Evolutionary conservation across 2,797 vertebrate genomes (phyloP).

Genomic region (Decapterus maruadsi): DNA sequence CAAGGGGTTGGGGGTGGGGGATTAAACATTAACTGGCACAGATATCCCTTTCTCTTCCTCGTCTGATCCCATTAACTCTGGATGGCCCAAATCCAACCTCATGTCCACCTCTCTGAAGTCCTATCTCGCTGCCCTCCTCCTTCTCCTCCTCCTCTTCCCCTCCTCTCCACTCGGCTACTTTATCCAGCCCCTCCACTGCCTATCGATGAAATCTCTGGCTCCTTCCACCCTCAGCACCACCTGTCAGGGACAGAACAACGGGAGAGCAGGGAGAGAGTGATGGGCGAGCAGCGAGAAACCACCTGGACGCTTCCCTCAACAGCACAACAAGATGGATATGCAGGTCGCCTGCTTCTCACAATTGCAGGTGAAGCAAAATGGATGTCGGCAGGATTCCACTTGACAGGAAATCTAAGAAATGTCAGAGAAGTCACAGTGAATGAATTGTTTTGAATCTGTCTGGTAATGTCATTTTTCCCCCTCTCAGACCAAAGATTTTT

Average conservation of each 20-base stretch:
- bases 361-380: conserved; percentile 69
- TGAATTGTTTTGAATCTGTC: conserved; percentile 73
- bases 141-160: not conserved
- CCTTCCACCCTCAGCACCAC: conserved; percentile 58
- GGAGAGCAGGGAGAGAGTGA: conserved; percentile 63
- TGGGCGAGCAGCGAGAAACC: conserved; percentile 69
- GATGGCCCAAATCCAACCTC: conserved; percentile 66
- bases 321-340: conserved; percentile 72
- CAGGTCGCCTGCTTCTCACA: conserved; percentile 65
- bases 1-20: conserved; percentile 61
- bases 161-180: conserved; percentile 35
- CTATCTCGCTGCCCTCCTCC: conserved; percentile 26
- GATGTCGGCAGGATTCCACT: conserved; percentile 68
- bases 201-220: conserved; percentile 56
- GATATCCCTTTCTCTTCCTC: conserved; percentile 78
- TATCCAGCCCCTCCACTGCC: conserved; percentile 37
- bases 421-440: conserved; percentile 71
- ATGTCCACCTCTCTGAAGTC: conserved; percentile 48
- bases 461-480: conserved; percentile 44
- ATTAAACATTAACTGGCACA: conserved; percentile 85
- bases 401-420: conserved; percentile 79
- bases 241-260: conserved; percentile 67
- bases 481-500: conserved; percentile 25
- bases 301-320: conserved; percentile 73
- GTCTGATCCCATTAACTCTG: conserved; percentile 85